phyloP scores from a whole-genome alignment of 2,113 vertebrate genomes.

The Ceyx melanurus region DNA sequence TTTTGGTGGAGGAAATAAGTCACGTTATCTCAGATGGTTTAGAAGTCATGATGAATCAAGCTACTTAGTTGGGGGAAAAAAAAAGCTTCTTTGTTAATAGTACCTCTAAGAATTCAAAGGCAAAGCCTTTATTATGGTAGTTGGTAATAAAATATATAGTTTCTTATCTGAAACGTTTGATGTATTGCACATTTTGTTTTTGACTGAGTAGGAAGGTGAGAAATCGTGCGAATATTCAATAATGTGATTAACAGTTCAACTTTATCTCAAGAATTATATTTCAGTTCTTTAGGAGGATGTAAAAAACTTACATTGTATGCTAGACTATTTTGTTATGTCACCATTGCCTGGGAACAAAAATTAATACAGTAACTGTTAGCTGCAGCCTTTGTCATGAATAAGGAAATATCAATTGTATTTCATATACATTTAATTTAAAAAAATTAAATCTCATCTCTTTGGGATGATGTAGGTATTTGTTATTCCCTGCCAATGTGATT shows the following conservation, averaged over 20 bases:
- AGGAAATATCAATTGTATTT: not conserved
- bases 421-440: not conserved
- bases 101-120: not conserved
- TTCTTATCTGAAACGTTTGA: not conserved
- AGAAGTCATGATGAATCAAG: conserved; percentile 32
- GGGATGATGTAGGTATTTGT: not conserved
- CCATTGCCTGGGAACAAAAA: not conserved
- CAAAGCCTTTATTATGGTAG: not conserved
- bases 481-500: not conserved
- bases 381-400: not conserved
- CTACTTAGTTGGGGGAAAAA: not conserved
- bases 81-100: conserved; percentile 6
- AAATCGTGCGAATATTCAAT: not conserved
- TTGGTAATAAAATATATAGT: not conserved
- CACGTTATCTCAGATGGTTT: not conserved
- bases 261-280: not conserved
- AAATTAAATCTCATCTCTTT: not conserved
- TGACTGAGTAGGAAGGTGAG: not conserved
- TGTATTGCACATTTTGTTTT: not conserved
- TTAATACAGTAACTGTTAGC: not conserved
- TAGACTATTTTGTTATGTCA: not conserved
- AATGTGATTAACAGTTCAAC: not conserved
- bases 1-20: not conserved
- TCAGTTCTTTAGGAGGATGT: not conserved
- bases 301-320: not conserved